Conservation (phyloP, 1,140 invertebrate genomes). For the Diachasma alloeum region DNA sequence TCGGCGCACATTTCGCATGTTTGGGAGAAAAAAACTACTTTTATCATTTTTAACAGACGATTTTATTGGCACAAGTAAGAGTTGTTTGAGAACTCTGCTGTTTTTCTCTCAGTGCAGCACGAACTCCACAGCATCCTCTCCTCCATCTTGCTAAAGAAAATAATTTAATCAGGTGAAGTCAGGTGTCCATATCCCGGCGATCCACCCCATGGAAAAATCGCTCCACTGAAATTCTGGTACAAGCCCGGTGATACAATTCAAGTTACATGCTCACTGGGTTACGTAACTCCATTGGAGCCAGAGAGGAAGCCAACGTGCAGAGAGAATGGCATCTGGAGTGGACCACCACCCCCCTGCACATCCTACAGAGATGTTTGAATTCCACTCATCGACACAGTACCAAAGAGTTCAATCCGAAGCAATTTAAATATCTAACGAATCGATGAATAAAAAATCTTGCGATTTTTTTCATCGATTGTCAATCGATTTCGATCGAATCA, state of each 20-base stretch:
- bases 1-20: no score
- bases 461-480: neutral
- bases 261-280: slow-evolving; percentile 76
- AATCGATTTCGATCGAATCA: slow-evolving; percentile 3
- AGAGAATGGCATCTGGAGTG: slow-evolving; percentile 64
- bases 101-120: no score
- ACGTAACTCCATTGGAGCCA: slow-evolving; percentile 64
- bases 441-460: neutral
- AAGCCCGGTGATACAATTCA: slow-evolving; percentile 78
- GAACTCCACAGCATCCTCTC: no score
- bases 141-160: neutral
- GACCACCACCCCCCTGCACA: slow-evolving; percentile 61
- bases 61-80: no score
- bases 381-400: slow-evolving; percentile 8
- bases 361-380: slow-evolving; percentile 63
- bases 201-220: slow-evolving; percentile 74
- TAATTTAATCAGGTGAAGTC: slow-evolving; percentile 70
- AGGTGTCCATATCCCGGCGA: slow-evolving; percentile 78
- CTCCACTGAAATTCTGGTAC: slow-evolving; percentile 79
- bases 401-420: slow-evolving; percentile 24
- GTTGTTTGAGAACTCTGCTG: no score
- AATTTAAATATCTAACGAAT: slow-evolving; percentile 33
- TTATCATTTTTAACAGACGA: no score
- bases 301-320: slow-evolving; percentile 59
- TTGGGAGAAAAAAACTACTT: no score